These are phyloP conservation scores for Pachypsylla venusta DNA, from an alignment of 1,140 invertebrate species.

Conservation along the genomic window DNA sequence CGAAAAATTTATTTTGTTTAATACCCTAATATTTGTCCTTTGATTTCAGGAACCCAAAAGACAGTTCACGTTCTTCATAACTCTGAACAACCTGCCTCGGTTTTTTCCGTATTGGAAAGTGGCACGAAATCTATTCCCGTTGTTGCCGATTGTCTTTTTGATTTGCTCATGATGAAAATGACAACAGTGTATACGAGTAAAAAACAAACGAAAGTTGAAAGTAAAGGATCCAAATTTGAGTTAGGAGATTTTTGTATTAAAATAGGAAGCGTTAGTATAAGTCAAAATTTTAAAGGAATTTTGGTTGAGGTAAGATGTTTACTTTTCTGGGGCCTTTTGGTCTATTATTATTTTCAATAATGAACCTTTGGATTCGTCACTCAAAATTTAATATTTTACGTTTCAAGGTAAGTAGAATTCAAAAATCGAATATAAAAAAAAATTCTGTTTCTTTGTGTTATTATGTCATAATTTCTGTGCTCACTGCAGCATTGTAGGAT, in stretches of 20 bases:
- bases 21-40: too few species aligned
- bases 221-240: constrained; percentile 82
- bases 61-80: constrained; percentile 85
- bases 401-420: too few species aligned
- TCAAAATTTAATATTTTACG: too few species aligned
- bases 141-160: constrained; percentile 78
- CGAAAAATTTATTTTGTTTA: too few species aligned
- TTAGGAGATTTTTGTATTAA: constrained; percentile 89
- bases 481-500: not conserved
- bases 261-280: constrained; percentile 81
- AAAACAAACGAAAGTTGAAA: constrained; percentile 63
- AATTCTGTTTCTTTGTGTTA: not conserved
- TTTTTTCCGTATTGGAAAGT: constrained; percentile 82
- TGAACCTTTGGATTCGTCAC: not conserved
- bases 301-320: constrained; percentile 74
- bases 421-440: not conserved
- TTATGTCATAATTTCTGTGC: not conserved
- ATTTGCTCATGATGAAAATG: constrained; percentile 79
- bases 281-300: constrained; percentile 85
- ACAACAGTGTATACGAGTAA: constrained; percentile 73
- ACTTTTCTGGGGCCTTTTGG: constrained; percentile 6
- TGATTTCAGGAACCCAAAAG: constrained; percentile 35
- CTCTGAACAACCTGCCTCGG: constrained; percentile 85
- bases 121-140: constrained; percentile 69
- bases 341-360: not conserved